Percentiles rank a stretch among this genome's conserved stretches.
Evolutionary conservation across 2,888 invertebrate species (phyloP).

Genomic region (Cristatella mucedo): DNA sequence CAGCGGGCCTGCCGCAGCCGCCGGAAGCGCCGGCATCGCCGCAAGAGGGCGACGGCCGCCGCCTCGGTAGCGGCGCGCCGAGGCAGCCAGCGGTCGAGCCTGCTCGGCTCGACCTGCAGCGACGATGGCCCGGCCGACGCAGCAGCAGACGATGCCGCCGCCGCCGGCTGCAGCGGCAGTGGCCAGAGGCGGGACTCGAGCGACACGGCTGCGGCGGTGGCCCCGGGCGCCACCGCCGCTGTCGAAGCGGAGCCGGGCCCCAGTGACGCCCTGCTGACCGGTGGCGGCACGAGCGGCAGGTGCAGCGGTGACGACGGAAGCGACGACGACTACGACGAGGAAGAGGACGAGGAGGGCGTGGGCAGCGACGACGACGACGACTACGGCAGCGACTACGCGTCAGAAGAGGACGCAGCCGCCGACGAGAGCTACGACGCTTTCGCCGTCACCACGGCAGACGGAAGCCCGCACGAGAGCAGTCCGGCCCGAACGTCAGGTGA

Average conservation of each 20-base stretch:
- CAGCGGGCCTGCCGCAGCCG: no score
- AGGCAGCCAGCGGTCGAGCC: no score
- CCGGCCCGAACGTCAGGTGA: no score
- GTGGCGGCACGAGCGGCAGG: constrained; percentile 16
- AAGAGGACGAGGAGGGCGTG: constrained; percentile 12
- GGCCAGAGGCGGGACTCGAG: no score
- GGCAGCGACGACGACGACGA: neutral
- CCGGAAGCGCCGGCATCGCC: no score
- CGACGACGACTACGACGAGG: constrained; percentile 10
- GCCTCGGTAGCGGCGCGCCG: no score
- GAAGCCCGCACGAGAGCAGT: no score
- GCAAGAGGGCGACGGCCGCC: no score
- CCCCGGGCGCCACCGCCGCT: constrained; percentile 14
- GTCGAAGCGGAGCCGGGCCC: constrained; percentile 15
- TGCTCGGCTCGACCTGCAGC: no score
- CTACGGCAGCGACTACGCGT: neutral
- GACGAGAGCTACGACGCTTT: neutral
- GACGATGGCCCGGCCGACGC: no score
- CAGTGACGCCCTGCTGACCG: constrained; percentile 14
- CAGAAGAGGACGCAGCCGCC: constrained; percentile 5
- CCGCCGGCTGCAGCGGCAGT: no score
- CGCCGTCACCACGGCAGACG: constrained; percentile 17
- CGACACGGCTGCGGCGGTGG: constrained; percentile 19
- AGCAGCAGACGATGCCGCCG: no score
- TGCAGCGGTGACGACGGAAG: neutral